phyloP scores from a whole-genome alignment of 1,140 invertebrate species.

The Zaprionus ornatus region DNA sequence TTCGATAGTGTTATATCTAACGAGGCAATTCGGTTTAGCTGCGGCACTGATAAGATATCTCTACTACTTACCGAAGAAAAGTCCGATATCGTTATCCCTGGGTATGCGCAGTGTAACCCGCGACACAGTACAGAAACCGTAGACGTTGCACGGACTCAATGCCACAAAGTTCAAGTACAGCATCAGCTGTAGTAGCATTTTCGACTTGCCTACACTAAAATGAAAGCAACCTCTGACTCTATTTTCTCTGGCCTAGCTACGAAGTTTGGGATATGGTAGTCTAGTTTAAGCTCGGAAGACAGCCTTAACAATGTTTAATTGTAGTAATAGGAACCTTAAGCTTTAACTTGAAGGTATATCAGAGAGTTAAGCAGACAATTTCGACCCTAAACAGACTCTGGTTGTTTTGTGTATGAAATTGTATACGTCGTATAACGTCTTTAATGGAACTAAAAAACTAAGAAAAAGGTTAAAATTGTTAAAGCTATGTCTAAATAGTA shows the following conservation, averaged over 20 bases:
- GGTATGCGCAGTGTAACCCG: conserved; percentile 66
- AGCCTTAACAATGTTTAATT: no score
- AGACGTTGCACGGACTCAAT: conserved; percentile 7
- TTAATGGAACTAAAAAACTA: no score
- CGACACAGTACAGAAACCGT: conserved; percentile 38
- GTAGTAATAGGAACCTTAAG: no score
- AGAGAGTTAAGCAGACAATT: no score
- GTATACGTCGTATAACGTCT: no score
- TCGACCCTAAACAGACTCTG: no score
- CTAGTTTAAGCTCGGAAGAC: background rate
- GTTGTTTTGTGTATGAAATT: no score
- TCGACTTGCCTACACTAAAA: conserved; percentile 2
- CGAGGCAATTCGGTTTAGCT: background rate
- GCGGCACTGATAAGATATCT: no score
- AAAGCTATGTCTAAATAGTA: no score
- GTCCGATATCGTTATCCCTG: conserved; percentile 60
- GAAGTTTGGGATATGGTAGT: background rate
- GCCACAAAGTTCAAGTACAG: conserved; percentile 23
- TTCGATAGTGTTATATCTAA: conserved; percentile 66
- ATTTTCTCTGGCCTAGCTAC: background rate
- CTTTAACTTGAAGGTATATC: no score
- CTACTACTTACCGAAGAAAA: conserved; percentile 63
- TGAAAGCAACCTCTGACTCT: background rate
- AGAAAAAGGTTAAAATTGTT: no score
- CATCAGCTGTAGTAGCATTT: conserved; percentile 53